Percentiles rank a stretch among this genome's conserved stretches.
Evolutionary conservation across 2,113 vertebrate genomes (phyloP).

Genomic region (Anguilla japonica): DNA sequence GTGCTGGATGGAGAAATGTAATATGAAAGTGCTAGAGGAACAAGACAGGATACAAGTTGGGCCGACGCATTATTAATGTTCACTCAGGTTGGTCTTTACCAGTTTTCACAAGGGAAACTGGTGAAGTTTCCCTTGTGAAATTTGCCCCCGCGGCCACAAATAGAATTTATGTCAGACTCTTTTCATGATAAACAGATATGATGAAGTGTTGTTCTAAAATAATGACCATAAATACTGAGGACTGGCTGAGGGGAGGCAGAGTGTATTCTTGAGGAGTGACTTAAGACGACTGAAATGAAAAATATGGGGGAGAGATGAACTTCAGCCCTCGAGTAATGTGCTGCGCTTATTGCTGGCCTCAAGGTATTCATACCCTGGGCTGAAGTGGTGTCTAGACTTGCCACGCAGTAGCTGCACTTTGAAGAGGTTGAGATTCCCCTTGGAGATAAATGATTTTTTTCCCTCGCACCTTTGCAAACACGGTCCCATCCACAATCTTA

Average conservation of each 20-base stretch:
- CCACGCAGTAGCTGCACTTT: not conserved
- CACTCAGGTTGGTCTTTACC: not conserved
- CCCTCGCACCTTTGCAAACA: not conserved
- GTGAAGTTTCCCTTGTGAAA: not conserved
- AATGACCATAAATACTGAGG: not conserved
- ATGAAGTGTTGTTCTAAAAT: slow-evolving; percentile 3
- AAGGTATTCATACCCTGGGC: slow-evolving; percentile 35
- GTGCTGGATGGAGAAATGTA: too few species aligned
- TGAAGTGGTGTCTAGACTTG: not conserved
- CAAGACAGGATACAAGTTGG: too few species aligned
- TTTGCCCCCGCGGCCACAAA: not conserved
- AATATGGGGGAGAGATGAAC: slow-evolving; percentile 36
- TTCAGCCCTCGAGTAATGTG: slow-evolving; percentile 22
- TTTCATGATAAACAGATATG: not conserved
- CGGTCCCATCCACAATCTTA: not conserved
- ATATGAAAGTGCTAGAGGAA: too few species aligned
- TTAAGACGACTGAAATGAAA: slow-evolving; percentile 46
- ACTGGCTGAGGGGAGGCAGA: not conserved
- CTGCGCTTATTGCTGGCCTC: slow-evolving; percentile 43
- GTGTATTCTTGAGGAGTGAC: slow-evolving; percentile 29
- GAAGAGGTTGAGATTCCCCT: not conserved
- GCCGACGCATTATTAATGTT: not conserved
- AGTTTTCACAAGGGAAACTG: not conserved
- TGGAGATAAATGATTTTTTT: slow-evolving; percentile 2
- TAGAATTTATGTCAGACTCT: not conserved